Percentiles rank a stretch among this genome's conserved stretches.
Evolutionary conservation across 2,113 vertebrate genomes (phyloP).

Genomic region (Rhinopomastus cyanomelas): DNA sequence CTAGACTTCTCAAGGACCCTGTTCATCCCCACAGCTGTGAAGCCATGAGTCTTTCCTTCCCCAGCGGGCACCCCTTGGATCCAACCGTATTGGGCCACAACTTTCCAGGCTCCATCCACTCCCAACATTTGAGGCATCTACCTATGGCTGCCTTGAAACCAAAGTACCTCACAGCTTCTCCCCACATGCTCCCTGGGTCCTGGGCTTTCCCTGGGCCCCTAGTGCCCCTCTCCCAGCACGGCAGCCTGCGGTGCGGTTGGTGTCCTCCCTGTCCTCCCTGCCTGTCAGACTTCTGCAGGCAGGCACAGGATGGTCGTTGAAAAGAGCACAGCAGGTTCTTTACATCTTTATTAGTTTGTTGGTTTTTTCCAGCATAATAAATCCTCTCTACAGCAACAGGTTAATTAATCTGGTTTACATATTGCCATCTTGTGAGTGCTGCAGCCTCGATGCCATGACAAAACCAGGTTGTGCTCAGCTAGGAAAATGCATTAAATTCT

Average conservation of each 20-base stretch:
- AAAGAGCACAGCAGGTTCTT: constrained; percentile 40
- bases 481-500: neutral
- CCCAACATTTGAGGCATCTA: neutral
- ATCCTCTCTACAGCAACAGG: constrained; percentile 68
- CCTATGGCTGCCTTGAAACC: neutral
- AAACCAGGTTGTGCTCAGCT: constrained; percentile 60
- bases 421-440: constrained; percentile 51
- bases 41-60: neutral
- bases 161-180: neutral
- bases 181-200: neutral
- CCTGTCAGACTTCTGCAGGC: neutral
- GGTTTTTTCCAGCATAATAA: constrained; percentile 67
- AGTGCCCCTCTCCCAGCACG: no score
- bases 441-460: constrained; percentile 50
- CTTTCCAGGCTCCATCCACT: neutral
- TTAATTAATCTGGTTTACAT: constrained; percentile 64
- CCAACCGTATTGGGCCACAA: rapidly evolving
- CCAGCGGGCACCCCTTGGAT: neutral
- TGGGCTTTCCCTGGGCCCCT: neutral
- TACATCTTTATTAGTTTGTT: constrained; percentile 74
- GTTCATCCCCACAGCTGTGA: neutral
- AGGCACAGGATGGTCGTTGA: neutral
- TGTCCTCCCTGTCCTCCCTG: neutral
- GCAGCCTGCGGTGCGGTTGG: neutral
- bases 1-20: neutral